These are phyloP conservation scores for Thunnus thynnus DNA, from an alignment of 2,113 vertebrate genomes.

Conservation along the genomic window DNA sequence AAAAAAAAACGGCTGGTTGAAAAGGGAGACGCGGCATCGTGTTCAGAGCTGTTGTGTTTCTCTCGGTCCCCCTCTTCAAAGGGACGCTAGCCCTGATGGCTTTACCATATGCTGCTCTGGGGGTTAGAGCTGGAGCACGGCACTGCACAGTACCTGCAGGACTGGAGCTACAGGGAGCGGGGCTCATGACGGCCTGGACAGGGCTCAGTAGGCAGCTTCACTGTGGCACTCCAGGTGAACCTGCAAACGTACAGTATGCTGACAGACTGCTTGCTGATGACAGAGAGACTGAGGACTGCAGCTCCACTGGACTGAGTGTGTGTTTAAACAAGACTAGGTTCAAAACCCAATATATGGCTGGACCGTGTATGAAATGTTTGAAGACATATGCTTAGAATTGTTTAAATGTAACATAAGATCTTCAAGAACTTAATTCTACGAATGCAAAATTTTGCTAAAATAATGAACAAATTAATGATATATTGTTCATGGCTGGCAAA, in stretches of 20 bases:
- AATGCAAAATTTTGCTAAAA: too few relatives aligned
- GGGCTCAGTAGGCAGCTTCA: slow-evolving; percentile 1
- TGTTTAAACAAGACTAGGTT: neutral
- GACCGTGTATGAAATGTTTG: too few relatives aligned
- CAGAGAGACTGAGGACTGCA: neutral
- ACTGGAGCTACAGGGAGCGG: slow-evolving; percentile 9
- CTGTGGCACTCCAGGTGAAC: slow-evolving; percentile 39
- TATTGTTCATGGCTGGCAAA: too few relatives aligned
- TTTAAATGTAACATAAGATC: too few relatives aligned
- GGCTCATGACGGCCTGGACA: neutral
- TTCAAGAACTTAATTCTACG: too few relatives aligned
- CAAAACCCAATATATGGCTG: too few relatives aligned
- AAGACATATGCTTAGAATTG: too few relatives aligned
- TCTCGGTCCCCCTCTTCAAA: slow-evolving; percentile 77
- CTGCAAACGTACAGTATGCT: neutral
- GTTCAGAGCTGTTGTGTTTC: slow-evolving; percentile 81
- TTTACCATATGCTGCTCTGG: slow-evolving; percentile 76
- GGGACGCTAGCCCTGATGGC: slow-evolving; percentile 74
- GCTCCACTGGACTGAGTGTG: slow-evolving; percentile 34
- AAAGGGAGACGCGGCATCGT: slow-evolving; percentile 70
- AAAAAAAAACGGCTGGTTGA: slow-evolving; percentile 53
- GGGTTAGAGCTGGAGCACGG: slow-evolving; percentile 58
- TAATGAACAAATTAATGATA: too few relatives aligned
- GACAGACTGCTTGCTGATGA: neutral
- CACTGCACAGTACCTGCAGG: slow-evolving; percentile 48